Conservation (phyloP, 2,888 invertebrate species). For the Cephus nigrinus region DNA sequence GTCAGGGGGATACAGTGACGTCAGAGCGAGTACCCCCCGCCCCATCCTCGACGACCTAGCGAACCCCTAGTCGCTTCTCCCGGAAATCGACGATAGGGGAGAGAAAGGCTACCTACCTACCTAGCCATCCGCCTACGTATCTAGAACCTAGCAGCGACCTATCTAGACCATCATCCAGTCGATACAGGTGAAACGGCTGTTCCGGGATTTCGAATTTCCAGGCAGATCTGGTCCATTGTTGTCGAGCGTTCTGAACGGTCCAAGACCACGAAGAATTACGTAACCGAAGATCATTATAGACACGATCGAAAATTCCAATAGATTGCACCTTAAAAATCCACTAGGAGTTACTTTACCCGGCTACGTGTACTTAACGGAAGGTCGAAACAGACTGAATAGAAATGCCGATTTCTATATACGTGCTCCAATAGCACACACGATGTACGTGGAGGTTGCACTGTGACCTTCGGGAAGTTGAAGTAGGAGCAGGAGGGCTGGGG, state of each 20-base stretch:
- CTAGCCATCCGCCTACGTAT: neutral
- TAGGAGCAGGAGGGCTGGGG: neutral
- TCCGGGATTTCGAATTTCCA: neutral
- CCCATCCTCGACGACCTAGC: neutral
- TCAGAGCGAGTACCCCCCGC: neutral
- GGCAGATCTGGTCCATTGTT: neutral
- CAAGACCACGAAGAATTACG: neutral
- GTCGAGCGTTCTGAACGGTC: neutral
- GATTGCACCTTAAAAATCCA: neutral
- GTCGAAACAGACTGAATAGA: neutral
- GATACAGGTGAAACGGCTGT: slow-evolving; percentile 3
- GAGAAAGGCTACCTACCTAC: neutral
- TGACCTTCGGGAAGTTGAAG: neutral
- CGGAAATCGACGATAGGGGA: slow-evolving; percentile 7
- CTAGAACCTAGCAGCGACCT: neutral
- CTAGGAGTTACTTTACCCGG: neutral
- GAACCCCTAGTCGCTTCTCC: neutral
- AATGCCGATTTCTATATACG: neutral
- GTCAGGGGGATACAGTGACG: slow-evolving; percentile 5
- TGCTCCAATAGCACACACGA: neutral
- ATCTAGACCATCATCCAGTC: slow-evolving; percentile 5
- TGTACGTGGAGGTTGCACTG: neutral
- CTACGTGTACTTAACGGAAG: neutral
- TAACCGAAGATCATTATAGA: neutral
- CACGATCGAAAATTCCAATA: neutral